Base-by-base conservation (phyloP, 2,888 invertebrate genomes). In the Yponomeuta cagnagella region DNA sequence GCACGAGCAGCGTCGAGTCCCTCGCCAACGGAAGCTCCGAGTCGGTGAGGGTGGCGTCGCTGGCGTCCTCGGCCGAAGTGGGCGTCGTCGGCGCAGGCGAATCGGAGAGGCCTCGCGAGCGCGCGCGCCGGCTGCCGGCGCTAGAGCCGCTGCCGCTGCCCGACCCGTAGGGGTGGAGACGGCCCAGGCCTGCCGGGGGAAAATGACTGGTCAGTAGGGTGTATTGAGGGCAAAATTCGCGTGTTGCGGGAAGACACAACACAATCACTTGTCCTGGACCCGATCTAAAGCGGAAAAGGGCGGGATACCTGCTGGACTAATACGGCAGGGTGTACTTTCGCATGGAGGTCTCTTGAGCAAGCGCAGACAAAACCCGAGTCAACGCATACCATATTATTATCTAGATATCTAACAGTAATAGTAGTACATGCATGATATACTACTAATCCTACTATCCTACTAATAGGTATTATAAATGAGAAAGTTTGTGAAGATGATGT, bases 31-130 rank as follows among this genome's bases (percentile, higher is more conserved):
- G 96, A 84, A 96, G 93, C 91, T 97, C 97, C 33, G 96, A 96
- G 88, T 96, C 97, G 63, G 96, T 96, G 80, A 96, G 94, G 43
- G 96, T 96, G 65, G 96, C 96, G 94, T 96, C 96, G 75, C 96
- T 96, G 75, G 95, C 96, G 95, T 96, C 96, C 86, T 96, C 96
- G 75, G 96, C 95, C 58, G 88, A 88, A 63, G 91, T 90, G 67
- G 96, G 95, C 75, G 96, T 96, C 58, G 91, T 90, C 72, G 90
- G 87, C 74, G 91, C 90, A 74, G 86, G 87, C 77, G 96, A 95
- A 75, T 96, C 96, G 82, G 96, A 95, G 91, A 96, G 95, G 85
- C 96, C 95, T 78, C 96, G 93, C 79, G 95, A 94, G 85, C 90
- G 90, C 78, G 86, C 85, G 83, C 93, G 93, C 77, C 86, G 87